Conservation (phyloP, 2,113 vertebrate species). For the Malaclemys terrapin region DNA sequence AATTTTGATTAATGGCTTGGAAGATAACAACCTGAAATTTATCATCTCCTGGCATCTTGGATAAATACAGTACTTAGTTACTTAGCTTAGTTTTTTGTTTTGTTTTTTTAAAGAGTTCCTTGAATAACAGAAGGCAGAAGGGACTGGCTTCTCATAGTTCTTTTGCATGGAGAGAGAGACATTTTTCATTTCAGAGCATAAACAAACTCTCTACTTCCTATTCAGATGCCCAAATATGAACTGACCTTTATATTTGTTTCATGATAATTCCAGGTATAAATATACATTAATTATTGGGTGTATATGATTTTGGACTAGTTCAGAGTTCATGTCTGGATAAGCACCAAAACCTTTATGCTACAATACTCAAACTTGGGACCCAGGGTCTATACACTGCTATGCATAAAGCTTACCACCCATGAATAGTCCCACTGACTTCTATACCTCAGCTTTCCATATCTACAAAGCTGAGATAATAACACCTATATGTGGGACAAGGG, state of each 20-base stretch:
- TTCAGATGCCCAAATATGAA: conserved; percentile 48
- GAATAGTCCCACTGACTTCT: conserved; percentile 27
- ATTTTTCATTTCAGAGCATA: conserved; percentile 45
- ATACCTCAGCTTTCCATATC: conserved; percentile 8
- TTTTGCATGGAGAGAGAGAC: conserved; percentile 48
- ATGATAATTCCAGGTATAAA: conserved; percentile 55
- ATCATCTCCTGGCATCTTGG: conserved; percentile 49
- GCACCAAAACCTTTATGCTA: conserved; percentile 31
- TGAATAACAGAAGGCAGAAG: conserved; percentile 3
- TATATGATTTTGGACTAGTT: neutral
- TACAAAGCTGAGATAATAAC: conserved; percentile 47
- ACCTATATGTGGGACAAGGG: conserved; percentile 56
- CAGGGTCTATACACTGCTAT: neutral
- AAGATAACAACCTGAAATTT: conserved; percentile 45
- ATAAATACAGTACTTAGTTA: conserved; percentile 62
- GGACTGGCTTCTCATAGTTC: conserved; percentile 26
- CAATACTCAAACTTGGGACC: neutral
- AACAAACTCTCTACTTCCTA: conserved; percentile 57
- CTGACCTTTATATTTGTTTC: conserved; percentile 56
- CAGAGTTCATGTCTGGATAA: neutral
- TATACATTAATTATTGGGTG: conserved; percentile 45
- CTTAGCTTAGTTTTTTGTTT: conserved; percentile 38
- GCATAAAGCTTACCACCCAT: conserved; percentile 21
- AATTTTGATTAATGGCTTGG: conserved; percentile 35
- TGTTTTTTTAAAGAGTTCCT: neutral